Percentiles rank a stretch among this genome's conserved stretches.
Evolutionary conservation across 2,113 vertebrate genomes (phyloP).

Genomic region (Oreochromis tanganicae): DNA sequence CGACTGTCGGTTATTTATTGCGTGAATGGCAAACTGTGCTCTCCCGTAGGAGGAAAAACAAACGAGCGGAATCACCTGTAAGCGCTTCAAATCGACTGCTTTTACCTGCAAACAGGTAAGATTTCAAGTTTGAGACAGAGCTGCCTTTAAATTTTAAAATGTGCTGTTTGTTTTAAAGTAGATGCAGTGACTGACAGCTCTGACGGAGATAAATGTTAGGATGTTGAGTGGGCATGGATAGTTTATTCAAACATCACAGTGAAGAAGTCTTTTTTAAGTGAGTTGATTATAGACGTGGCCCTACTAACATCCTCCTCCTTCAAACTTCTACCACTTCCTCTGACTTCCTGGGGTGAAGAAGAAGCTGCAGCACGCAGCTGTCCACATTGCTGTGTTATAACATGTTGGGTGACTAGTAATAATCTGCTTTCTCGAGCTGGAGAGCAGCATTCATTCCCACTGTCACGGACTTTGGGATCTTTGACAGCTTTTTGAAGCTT

Average conservation of each 20-base stretch:
- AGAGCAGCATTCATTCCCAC: background rate
- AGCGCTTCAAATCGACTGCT: background rate
- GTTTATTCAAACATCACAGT: background rate
- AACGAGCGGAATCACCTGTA: background rate
- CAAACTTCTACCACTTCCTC: slow-evolving; percentile 20
- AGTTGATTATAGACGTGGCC: background rate
- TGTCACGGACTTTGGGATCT: background rate
- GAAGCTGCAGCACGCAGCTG: background rate
- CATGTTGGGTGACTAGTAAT: background rate
- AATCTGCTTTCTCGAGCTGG: background rate
- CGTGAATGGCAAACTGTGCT: background rate
- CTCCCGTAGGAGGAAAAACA: background rate
- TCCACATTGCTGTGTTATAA: background rate
- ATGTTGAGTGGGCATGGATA: background rate
- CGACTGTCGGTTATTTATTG: background rate
- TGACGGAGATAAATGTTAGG: background rate
- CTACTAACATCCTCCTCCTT: background rate
- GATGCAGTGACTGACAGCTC: background rate
- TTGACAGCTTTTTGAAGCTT: background rate
- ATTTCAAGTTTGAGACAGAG: background rate
- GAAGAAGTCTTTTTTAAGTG: background rate
- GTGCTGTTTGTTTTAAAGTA: background rate
- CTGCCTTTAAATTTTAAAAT: background rate
- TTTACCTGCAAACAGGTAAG: slow-evolving; percentile 37
- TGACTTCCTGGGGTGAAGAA: slow-evolving; percentile 21